These are phyloP conservation scores for Pardalotus punctatus DNA, from an alignment of 2,113 vertebrate genomes.

Conservation along the genomic window DNA sequence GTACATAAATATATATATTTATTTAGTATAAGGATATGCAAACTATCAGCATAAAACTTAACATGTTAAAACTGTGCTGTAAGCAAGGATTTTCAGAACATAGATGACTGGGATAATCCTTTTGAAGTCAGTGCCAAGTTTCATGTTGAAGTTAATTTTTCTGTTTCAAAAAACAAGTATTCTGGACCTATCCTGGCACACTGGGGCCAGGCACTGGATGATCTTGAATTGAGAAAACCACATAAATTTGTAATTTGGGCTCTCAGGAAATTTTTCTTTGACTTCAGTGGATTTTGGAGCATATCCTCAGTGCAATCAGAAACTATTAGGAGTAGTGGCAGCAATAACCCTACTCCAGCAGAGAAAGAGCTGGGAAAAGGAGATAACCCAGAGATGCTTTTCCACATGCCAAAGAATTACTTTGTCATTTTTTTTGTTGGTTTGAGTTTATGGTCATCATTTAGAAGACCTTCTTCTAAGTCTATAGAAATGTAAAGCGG, in stretches of 20 bases:
- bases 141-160: neutral
- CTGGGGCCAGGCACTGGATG: neutral
- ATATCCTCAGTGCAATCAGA: neutral
- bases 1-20: neutral
- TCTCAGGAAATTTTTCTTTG: neutral
- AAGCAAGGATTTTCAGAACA: neutral
- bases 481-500: neutral
- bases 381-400: neutral
- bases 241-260: neutral
- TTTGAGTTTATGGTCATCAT: neutral
- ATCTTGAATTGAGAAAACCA: neutral
- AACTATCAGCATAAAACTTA: neutral
- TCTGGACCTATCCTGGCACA: neutral
- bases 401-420: neutral
- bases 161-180: neutral
- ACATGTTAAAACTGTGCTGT: neutral
- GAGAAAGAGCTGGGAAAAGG: neutral
- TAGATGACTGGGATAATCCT: neutral
- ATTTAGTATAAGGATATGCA: neutral
- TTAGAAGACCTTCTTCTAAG: neutral
- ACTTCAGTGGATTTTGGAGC: neutral
- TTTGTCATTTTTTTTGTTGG: neutral
- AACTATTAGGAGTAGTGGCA: neutral
- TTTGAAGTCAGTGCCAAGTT: neutral
- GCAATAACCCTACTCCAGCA: neutral